phyloP scores from a whole-genome alignment of 1,140 invertebrate genomes.

The Penaeus indicus region DNA sequence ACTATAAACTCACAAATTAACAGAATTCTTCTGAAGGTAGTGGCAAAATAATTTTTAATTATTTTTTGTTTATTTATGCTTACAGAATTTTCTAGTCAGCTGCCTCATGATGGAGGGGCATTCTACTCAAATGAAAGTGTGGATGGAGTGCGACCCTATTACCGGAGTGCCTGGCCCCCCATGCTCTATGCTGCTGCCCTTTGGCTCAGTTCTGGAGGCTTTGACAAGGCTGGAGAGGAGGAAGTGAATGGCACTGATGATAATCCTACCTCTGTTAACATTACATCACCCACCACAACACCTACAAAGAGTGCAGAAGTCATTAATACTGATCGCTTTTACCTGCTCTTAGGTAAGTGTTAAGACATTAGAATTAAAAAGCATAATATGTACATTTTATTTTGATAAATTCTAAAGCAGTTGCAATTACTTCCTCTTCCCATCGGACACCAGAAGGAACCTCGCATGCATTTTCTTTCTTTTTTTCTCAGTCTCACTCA shows the following conservation, averaged over 20 bases:
- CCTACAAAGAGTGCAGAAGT: slow-evolving; percentile 68
- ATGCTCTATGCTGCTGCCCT: slow-evolving; percentile 93
- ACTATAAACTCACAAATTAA: neutral
- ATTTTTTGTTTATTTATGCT: slow-evolving; percentile 37
- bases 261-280: neutral
- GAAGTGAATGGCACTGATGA: slow-evolving; percentile 47
- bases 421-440: no score
- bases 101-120: slow-evolving; percentile 94
- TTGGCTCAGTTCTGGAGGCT: slow-evolving; percentile 81
- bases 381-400: no score
- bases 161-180: slow-evolving; percentile 92
- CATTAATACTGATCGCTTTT: slow-evolving; percentile 80
- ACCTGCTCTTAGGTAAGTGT: slow-evolving; percentile 86
- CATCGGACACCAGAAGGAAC: neutral
- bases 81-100: slow-evolving; percentile 90
- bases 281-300: slow-evolving; percentile 68
- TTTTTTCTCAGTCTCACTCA: neutral
- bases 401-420: no score
- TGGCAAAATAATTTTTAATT: neutral
- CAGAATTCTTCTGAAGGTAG: neutral
- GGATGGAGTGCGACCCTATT: slow-evolving; percentile 91
- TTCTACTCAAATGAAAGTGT: slow-evolving; percentile 98
- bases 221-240: slow-evolving; percentile 67
- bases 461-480: slow-evolving; percentile 23
- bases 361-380: no score